Conservation (phyloP, 2,113 vertebrate genomes). For the Hippotragus niger region DNA sequence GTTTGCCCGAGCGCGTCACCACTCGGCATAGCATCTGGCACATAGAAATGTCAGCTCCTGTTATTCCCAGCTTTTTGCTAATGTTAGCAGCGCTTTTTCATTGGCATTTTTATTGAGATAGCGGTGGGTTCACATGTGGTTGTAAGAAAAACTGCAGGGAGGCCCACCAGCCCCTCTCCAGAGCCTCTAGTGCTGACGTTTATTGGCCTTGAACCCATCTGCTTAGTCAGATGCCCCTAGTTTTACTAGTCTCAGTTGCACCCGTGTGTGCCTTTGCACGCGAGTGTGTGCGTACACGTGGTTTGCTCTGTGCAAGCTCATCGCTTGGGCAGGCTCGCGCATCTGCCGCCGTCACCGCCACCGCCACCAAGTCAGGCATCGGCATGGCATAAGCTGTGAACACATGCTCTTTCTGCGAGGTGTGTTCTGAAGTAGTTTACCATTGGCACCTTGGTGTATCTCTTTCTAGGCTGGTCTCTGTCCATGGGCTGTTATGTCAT, state of each 20-base stretch:
- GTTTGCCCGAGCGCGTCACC: background rate
- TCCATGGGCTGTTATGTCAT: background rate
- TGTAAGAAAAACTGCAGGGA: background rate
- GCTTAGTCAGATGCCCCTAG: background rate
- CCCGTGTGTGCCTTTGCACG: background rate
- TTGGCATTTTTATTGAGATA: background rate
- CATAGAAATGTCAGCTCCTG: background rate
- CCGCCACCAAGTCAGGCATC: accelerated
- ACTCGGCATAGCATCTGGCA: background rate
- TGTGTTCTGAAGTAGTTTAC: background rate
- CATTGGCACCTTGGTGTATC: accelerated
- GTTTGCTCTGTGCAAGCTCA: background rate
- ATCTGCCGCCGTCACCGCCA: accelerated
- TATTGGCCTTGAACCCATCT: background rate
- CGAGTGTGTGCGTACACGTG: accelerated
- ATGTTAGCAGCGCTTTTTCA: background rate
- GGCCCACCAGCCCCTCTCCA: background rate
- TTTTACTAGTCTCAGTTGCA: background rate
- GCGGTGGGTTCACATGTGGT: background rate
- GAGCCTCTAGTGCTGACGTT: background rate
- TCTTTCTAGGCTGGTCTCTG: background rate
- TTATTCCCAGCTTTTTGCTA: background rate
- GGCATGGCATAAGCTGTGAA: background rate
- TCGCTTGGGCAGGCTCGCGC: background rate
- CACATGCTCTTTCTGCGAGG: background rate